Evolutionary conservation across 2,797 vertebrate species (phyloP).

Genomic region (Micrastur ruficollis): DNA sequence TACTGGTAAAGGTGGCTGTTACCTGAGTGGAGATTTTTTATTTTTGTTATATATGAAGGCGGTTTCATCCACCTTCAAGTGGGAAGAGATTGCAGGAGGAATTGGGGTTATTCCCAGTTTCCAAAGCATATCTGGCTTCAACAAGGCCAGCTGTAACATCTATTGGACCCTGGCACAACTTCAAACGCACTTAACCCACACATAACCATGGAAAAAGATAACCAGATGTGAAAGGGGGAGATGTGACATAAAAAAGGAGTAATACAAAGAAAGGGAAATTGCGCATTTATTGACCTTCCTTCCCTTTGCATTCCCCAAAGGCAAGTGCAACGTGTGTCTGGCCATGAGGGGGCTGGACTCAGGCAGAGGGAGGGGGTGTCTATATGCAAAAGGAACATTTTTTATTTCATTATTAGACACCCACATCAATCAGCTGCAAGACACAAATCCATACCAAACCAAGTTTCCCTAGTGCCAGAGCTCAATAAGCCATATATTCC

Average conservation of each 20-base stretch:
- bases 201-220: background rate
- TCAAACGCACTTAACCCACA: background rate
- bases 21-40: accelerated
- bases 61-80: background rate
- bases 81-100: background rate
- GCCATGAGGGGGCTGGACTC: background rate
- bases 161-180: background rate
- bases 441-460: background rate
- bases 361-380: background rate
- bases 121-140: background rate
- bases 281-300: background rate
- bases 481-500: background rate
- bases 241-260: background rate
- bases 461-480: background rate
- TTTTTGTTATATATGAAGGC: accelerated
- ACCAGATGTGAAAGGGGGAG: background rate
- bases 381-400: background rate
- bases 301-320: background rate
- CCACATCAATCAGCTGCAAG: background rate
- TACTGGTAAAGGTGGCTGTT: background rate
- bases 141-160: background rate
- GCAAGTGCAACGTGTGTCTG: background rate
- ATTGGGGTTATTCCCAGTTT: background rate
- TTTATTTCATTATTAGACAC: background rate
- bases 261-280: background rate